A percentile compares a stretch with the other conserved stretches of the same genome.
Evolutionary conservation across 2,797 vertebrate genomes (phyloP).

Genomic region (Pseudochirops corinnae): DNA sequence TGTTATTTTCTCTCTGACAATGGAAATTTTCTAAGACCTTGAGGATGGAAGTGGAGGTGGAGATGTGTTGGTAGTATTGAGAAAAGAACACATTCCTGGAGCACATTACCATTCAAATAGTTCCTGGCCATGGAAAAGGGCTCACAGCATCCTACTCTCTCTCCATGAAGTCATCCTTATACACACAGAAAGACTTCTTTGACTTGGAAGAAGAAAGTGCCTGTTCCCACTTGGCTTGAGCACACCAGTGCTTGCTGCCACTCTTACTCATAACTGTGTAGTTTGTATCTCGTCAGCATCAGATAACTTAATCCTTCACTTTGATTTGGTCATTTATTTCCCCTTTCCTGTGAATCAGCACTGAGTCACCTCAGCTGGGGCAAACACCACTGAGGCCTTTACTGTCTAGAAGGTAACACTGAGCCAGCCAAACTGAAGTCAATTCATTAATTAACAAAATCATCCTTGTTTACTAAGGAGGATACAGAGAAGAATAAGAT

Average conservation of each 20-base stretch:
- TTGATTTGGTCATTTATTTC: background rate
- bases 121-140: background rate
- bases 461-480: background rate
- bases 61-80: background rate
- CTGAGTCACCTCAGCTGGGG: background rate
- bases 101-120: background rate
- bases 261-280: background rate
- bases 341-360: background rate
- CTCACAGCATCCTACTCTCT: background rate
- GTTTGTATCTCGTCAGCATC: background rate
- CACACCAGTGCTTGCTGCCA: fast-evolving
- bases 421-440: background rate
- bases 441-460: background rate
- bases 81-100: background rate
- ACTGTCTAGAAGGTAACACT: background rate
- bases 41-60: background rate
- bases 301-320: background rate
- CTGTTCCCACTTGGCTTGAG: background rate
- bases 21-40: background rate
- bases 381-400: background rate
- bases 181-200: background rate
- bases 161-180: background rate
- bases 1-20: background rate
- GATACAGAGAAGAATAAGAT: background rate
- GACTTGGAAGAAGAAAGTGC: background rate